These are phyloP conservation scores for Megalonaias nervosa DNA, from an alignment of 1,140 invertebrate species.

Conservation along the genomic window DNA sequence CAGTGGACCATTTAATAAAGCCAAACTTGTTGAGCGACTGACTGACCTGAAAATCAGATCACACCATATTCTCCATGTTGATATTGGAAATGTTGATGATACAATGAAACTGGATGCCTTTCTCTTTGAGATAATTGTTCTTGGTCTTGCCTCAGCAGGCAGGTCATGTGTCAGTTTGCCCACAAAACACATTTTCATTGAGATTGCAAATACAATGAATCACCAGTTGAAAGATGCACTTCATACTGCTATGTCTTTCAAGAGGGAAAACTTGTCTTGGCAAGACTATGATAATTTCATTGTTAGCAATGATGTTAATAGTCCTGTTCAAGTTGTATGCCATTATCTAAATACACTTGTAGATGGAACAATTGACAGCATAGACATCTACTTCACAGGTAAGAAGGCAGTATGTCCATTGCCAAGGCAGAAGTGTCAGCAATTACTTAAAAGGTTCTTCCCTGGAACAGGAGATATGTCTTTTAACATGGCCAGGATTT, in stretches of 20 bases:
- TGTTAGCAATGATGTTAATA: constrained; percentile 36
- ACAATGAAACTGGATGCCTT: constrained; percentile 34
- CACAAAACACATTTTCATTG: constrained; percentile 33
- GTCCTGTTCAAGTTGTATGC: constrained; percentile 50
- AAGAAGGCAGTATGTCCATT: constrained; percentile 13
- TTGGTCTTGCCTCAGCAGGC: constrained; percentile 26
- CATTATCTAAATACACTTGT: constrained; percentile 35
- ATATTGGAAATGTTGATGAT: constrained; percentile 35
- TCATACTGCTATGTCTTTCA: constrained; percentile 34
- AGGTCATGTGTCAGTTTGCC: constrained; percentile 15
- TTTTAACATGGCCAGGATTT: constrained; percentile 23
- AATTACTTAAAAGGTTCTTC: constrained; percentile 37
- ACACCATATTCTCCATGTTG: constrained; percentile 38
- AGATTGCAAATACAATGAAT: constrained; percentile 43
- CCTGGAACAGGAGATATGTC: constrained; percentile 37
- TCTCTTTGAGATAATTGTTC: constrained; percentile 43
- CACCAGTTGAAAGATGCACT: constrained; percentile 33
- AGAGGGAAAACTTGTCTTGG: constrained; percentile 35
- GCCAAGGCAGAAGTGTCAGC: constrained; percentile 14
- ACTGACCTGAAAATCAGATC: background rate
- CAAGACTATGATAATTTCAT: constrained; percentile 35
- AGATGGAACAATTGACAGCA: constrained; percentile 20
- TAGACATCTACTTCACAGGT: constrained; percentile 35
- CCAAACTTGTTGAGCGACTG: constrained; percentile 11
- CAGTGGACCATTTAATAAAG: constrained; percentile 1